Conservation (phyloP, 64 coral and sea anemone species). For the Pachyseris speciosa region DNA sequence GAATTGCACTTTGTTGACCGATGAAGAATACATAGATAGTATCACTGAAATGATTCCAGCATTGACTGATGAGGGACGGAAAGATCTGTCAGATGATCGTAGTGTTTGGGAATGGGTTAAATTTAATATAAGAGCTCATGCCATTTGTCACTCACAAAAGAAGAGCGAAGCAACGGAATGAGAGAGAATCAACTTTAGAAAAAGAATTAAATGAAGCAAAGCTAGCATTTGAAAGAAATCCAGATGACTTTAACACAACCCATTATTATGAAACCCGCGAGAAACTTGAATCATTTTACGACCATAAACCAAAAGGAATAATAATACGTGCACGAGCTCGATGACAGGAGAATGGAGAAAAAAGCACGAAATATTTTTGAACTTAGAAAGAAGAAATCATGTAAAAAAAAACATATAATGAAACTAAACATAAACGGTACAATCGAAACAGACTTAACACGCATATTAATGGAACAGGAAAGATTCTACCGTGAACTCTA, state of each 20-base stretch:
- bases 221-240: background rate
- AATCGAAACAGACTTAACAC: too few relatives aligned
- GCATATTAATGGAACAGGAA: too few relatives aligned
- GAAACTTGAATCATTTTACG: conserved; percentile 20
- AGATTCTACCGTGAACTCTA: too few relatives aligned
- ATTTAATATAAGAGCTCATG: conserved; percentile 16
- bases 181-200: background rate
- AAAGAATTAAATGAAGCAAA: conserved; percentile 26
- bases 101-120: conserved; percentile 40
- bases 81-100: background rate
- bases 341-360: conserved; percentile 23
- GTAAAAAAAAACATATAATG: too few relatives aligned
- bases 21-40: conserved; percentile 9
- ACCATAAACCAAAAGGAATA: conserved; percentile 18
- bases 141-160: conserved; percentile 13
- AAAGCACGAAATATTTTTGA: background rate
- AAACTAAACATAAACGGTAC: too few relatives aligned
- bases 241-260: background rate
- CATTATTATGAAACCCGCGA: background rate
- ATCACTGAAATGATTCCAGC: background rate
- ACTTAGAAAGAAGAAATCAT: too few relatives aligned
- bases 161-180: conserved; percentile 9
- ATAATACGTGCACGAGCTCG: conserved; percentile 39
- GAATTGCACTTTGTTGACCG: conserved; percentile 5
- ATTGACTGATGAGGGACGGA: background rate